Evolutionary conservation across 2,113 vertebrate species (phyloP), one percentile per base, ranked within the genome.

Genomic region (Phyllostomus discolor): DNA sequence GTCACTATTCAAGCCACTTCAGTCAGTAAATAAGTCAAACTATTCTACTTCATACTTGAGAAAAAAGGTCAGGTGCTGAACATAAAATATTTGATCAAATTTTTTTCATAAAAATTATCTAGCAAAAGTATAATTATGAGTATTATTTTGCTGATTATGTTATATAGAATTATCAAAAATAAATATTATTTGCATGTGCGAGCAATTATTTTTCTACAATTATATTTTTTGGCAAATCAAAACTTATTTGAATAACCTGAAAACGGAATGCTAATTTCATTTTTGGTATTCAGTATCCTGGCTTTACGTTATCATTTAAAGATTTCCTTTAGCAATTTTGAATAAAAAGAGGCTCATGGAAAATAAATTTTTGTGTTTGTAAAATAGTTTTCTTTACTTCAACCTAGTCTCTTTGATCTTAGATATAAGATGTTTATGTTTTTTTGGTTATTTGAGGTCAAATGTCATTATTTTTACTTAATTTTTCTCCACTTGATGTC

Each of bases 61-160:
- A 94, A 94, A 84, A 57, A 59, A 64, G 86, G 0, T 84, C 72
- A 0, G 73, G 26, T 66, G 66, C 52, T 96, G 28, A 92, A 78
- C 22, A 28, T 48, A 52, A 57, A 75, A 66, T 75, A 41, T 5
- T 50, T 38, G 62, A 75, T 81, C 33, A 90, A 85, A 70, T 35
- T 54, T 2, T 16, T 96, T 17, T 0, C 35, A 95, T 93, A 98
- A 90, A 91, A 91, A 28, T 28, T 10, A 76, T 73, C 64, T 95
- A 38, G 66, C n/a, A 88, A 96, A 98, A 92, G 93, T 6, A 52
- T 48, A 95, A 97, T 97, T 57, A 84, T 97, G 91, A 97, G 96
- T 95, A 66, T 87, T 86, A 93, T 96, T 97, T 97, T 88, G 59
- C 46, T 98, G 91, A 98, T 98, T 97, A 94, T 80, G 69, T 64